Base-by-base conservation (phyloP, 2,113 vertebrate species). In the Aepyceros melampus region DNA sequence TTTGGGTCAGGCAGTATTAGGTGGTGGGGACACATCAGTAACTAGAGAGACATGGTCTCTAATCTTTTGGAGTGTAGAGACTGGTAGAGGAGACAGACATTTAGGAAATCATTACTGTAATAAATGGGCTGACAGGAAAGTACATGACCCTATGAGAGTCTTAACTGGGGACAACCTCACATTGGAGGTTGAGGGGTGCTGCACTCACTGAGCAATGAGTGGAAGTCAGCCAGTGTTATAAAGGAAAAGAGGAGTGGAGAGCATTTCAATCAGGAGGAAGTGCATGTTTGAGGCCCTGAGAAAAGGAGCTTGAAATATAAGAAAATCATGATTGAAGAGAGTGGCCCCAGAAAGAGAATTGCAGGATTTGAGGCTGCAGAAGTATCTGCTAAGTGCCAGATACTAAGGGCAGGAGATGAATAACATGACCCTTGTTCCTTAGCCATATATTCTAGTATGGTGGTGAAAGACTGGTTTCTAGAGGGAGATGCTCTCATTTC, bases 101-200 rank as follows among this genome's bases (percentile, higher is more conserved):
- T 96, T 94, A 89, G 71, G 87, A 95, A 96, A 92, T 87, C 49
- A 74, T 95, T 91, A 55, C 86, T 74, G 45, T 96, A 96, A 95
- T 96, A 95, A 97, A 92, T 58, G 56, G 25, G 21, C 91, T 96
- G 96, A 87, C 89, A 90, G 94, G 86, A 92, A 94, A 98, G 94
- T 92, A 43, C 79, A 93, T 76, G 79, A 74, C 43, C 56, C 23
- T 79, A n/a, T 81, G 86, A 92, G 87, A 92, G 62, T 36, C 51
- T 88, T 97, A 97, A 97, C 79, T 87, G 92, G 89, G n/a, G 55
- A 98, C 86, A 87, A 58, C 58, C 56, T 98, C 56, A 86, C 51
- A 60, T 13, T 43, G 86, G 87, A 96, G 47, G 82, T 49, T 96
- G 86, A 89, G 76, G 60, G 83, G 93, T 95, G 79, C 92, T 87